A percentile compares a stretch with the other conserved stretches of the same genome.
Conservation (phyloP, 64 coral and sea anemone genomes). For the Pachyseris speciosa region DNA sequence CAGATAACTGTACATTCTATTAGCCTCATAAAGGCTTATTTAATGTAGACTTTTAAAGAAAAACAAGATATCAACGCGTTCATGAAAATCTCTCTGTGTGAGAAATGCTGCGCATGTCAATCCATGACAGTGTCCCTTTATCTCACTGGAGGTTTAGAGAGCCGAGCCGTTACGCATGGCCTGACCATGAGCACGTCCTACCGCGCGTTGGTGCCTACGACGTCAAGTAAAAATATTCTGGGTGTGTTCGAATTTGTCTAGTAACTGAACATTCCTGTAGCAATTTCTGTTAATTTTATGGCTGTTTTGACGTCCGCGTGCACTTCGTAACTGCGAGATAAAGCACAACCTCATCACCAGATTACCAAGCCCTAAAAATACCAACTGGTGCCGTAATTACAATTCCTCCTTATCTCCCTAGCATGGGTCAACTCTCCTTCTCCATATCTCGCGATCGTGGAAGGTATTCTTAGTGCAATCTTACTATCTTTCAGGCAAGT, state of each 20-base stretch:
- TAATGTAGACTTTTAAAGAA: too few species aligned
- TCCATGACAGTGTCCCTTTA: too few species aligned
- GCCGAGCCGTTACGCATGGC: too few species aligned
- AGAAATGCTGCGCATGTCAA: too few species aligned
- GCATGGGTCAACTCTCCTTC: not conserved
- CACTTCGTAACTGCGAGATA: not conserved
- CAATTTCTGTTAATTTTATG: constrained; percentile 28
- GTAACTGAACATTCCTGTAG: not conserved
- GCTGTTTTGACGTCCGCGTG: constrained; percentile 40
- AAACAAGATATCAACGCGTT: too few species aligned
- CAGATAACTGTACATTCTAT: too few species aligned
- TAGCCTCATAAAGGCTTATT: too few species aligned
- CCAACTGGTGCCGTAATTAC: not conserved
- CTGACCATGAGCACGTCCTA: too few species aligned
- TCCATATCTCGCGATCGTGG: not conserved
- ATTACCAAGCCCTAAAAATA: constrained; percentile 3
- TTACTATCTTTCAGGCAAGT: not conserved
- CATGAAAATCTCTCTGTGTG: too few species aligned
- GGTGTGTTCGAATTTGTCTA: not conserved
- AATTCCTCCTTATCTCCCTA: constrained; percentile 1
- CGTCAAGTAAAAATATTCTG: too few species aligned
- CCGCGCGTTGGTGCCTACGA: too few species aligned
- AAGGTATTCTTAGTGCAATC: constrained; percentile 1
- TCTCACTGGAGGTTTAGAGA: too few species aligned
- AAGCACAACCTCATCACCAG: constrained; percentile 12